Percentiles rank a stretch among this genome's conserved stretches.
These are phyloP conservation scores for Tanaodytes sp. DNA, from an alignment of 2,888 invertebrate species.

Conservation along the genomic window DNA sequence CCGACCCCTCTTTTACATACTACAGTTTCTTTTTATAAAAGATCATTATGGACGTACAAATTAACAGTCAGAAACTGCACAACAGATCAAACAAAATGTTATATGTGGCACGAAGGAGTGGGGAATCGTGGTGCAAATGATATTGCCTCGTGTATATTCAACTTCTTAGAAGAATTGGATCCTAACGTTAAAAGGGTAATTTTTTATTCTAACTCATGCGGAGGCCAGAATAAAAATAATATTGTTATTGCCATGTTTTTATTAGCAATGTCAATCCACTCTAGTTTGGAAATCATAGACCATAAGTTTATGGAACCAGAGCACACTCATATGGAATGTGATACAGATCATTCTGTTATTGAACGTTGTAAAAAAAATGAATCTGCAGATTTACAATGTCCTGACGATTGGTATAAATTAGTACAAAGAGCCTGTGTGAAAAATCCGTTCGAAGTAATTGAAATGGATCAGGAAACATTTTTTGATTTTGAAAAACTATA, in stretches of 20 bases:
- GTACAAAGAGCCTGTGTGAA: conserved; percentile 13
- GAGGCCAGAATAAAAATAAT: conserved; percentile 58
- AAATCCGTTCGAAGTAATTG: conserved; percentile 22
- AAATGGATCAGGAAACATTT: conserved; percentile 1
- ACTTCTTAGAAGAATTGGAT: conserved; percentile 37
- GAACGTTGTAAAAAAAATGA: conserved; percentile 18
- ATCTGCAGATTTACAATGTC: conserved; percentile 5
- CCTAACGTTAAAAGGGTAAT: conserved; percentile 3
- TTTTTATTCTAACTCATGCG: conserved; percentile 12
- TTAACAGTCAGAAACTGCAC: conserved; percentile 57
- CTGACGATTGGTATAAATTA: conserved; percentile 30
- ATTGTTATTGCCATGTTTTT: conserved; percentile 55
- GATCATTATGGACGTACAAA: conserved; percentile 61
- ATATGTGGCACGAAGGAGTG: conserved; percentile 61
- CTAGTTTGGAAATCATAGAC: conserved; percentile 16
- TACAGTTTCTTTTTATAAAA: conserved; percentile 61
- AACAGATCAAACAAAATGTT: conserved; percentile 50
- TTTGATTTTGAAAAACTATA: conserved; percentile 20
- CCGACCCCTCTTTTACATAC: conserved; percentile 56
- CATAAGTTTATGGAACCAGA: conserved; percentile 35
- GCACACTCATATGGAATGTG: conserved; percentile 38
- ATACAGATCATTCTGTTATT: conserved; percentile 27
- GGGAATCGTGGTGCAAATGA: conserved; percentile 58
- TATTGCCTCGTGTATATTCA: conserved; percentile 55
- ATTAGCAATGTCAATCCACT: conserved; percentile 19